Base-by-base conservation (phyloP, 37 sponge, comb jelly and placozoan species). In the Amphimedon queenslandica region DNA sequence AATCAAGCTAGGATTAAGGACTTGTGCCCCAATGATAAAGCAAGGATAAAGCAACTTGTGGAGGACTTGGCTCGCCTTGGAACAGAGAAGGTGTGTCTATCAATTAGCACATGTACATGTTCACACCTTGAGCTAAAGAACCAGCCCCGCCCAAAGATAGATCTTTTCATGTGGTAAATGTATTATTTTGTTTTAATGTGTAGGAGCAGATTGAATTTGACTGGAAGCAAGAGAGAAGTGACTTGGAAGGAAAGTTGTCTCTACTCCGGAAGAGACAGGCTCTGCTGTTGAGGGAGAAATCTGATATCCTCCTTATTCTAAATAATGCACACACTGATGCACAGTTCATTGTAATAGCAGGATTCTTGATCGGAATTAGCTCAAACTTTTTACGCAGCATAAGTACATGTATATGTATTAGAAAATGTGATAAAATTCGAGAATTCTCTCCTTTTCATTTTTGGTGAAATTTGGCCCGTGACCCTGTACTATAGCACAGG, bases 21-120 rank as follows among this genome's bases (percentile, higher is more conserved):
- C 42, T 66, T 89, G 3, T 83, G 89, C 36, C 71, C 80, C 1
- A 76, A 75, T 29, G 89, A 89, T 71, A 89, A 83, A 75, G 65
- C 32, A 33, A 53, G 76, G 18, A 84, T 89, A 27, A 75, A 40
- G 29, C 72, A 75, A 47, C 66, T 89, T 61, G 63, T 89, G 3
- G 71, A 83, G 71, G 74, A 83, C n/a, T 76, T 89, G 36, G 89
- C 84, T 0, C 27, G 61, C 37, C 66, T 56, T 8, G 68, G 84
- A 60, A 57, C 66, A 30, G 89, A 89, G 76, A 89, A 83, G 61
- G 89, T 83, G 23, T 40, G 6, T 24, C 11, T 71, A 18, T 18
- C 53, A 47, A 47, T 8, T 13, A 8, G 8, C 8, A 47, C 53
- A 47, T 47, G n/a, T n/a, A n/a, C n/a, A n/a, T n/a, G n/a, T n/a